phyloP scores from a whole-genome alignment of 37 sponge, comb jelly and placozoan species.

The Crambe crambe region DNA sequence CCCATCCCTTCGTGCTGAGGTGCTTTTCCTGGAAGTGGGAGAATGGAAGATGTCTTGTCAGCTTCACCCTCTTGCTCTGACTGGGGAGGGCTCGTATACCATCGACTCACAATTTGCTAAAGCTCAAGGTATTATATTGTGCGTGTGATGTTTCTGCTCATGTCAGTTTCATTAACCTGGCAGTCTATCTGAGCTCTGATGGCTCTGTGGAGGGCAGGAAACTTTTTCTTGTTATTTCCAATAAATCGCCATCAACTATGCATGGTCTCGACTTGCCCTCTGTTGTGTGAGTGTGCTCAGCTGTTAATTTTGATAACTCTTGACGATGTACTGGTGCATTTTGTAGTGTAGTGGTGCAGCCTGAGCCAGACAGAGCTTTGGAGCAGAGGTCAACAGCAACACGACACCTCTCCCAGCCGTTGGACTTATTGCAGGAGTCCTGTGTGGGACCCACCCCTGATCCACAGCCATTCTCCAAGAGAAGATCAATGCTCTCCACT shows the following conservation, averaged over 20 bases:
- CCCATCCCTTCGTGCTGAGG: constrained; percentile 38
- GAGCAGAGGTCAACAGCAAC: constrained; percentile 1
- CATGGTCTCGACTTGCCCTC: not conserved
- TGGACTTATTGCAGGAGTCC: constrained; percentile 2
- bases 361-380: constrained; percentile 29
- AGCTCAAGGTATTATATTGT: constrained; percentile 13
- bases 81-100: constrained; percentile 25
- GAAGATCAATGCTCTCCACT: constrained; percentile 26
- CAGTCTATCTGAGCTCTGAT: constrained; percentile 56
- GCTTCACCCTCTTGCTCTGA: constrained; percentile 11
- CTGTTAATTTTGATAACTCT: not conserved
- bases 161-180: too few species aligned
- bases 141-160: not conserved
- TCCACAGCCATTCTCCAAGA: constrained; percentile 54
- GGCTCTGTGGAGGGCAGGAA: constrained; percentile 33
- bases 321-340: not conserved
- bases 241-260: not conserved
- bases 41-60: constrained; percentile 14
- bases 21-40: constrained; percentile 15
- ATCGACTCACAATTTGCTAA: constrained; percentile 3
- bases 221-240: constrained; percentile 35
- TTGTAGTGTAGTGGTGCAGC: constrained; percentile 24
- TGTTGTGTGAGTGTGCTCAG: not conserved
- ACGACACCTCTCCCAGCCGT: not conserved
- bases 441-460: not conserved